Conservation (phyloP, 2,888 invertebrate species). For the Crossocerus cetratus region DNA sequence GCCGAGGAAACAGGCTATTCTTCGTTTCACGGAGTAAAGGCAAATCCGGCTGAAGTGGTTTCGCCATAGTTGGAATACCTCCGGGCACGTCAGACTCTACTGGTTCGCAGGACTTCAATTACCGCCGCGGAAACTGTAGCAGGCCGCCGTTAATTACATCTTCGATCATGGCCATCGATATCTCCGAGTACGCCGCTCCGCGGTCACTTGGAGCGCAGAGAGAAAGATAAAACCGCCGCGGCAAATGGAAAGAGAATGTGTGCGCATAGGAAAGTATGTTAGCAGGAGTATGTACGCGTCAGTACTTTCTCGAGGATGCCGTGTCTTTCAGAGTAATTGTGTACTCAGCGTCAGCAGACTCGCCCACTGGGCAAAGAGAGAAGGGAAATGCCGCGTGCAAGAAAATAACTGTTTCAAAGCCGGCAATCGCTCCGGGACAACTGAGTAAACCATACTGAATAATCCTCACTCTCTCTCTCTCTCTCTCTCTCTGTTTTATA, state of each 20-base stretch:
- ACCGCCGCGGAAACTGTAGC: constrained; percentile 13
- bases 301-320: too few species aligned
- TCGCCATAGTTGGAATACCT: constrained; percentile 4
- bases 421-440: too few species aligned
- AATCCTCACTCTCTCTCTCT: too few species aligned
- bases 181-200: constrained; percentile 4
- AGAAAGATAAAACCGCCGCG: background rate
- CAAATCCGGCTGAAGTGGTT: constrained; percentile 28
- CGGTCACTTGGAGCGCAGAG: background rate
- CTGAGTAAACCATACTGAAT: too few species aligned
- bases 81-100: background rate
- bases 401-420: too few species aligned
- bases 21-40: constrained; percentile 20
- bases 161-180: constrained; percentile 31
- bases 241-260: background rate
- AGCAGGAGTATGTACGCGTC: background rate
- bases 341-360: background rate
- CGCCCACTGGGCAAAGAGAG: too few species aligned
- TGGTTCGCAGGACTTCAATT: constrained; percentile 18
- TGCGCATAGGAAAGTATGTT: background rate
- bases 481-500: too few species aligned
- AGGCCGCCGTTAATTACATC: constrained; percentile 40
- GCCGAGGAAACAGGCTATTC: background rate
- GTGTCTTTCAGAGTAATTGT: background rate
- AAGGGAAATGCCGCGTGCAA: too few species aligned